A percentile compares a stretch with the other conserved stretches of the same genome.
Evolutionary conservation across 2,888 invertebrate genomes (phyloP).

Genomic region (Dryobotodes eremita): DNA sequence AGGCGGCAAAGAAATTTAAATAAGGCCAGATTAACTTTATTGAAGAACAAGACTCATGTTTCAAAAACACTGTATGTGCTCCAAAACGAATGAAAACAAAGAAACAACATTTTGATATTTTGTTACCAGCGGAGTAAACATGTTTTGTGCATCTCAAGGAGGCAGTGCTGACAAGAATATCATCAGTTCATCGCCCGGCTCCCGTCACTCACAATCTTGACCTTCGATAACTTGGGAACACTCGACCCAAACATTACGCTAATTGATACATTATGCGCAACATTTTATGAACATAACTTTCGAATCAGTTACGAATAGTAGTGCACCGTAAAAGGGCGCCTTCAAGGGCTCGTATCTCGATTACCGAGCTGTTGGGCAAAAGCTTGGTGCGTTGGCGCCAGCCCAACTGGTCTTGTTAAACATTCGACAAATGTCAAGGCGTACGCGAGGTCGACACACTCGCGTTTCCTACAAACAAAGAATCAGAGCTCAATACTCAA

Average conservation of each 20-base stretch:
- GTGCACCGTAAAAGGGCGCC: constrained; percentile 34
- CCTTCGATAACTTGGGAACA: constrained; percentile 77
- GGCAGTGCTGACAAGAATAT: constrained; percentile 38
- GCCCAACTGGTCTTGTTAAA: constrained; percentile 60
- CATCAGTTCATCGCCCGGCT: constrained; percentile 68
- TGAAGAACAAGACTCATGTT: neutral
- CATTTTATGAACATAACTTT: constrained; percentile 27
- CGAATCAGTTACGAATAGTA: constrained; percentile 28
- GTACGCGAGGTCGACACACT: constrained; percentile 73
- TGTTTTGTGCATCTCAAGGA: constrained; percentile 21
- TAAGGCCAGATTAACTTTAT: neutral
- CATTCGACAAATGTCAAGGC: constrained; percentile 76
- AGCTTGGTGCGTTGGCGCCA: constrained; percentile 50
- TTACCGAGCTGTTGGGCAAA: constrained; percentile 19
- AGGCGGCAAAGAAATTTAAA: neutral
- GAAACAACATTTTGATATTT: constrained; percentile 3
- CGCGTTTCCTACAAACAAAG: constrained; percentile 73
- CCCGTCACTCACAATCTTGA: constrained; percentile 68
- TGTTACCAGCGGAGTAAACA: constrained; percentile 34
- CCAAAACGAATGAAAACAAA: constrained; percentile 6
- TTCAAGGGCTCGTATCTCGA: constrained; percentile 37
- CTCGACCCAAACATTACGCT: constrained; percentile 63
- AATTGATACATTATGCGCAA: constrained; percentile 57
- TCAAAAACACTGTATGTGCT: neutral
- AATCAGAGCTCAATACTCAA: constrained; percentile 64